Percentiles rank a stretch among this genome's conserved stretches.
Conservation (phyloP, 2,113 vertebrate genomes). For the Perccottus glenii region DNA sequence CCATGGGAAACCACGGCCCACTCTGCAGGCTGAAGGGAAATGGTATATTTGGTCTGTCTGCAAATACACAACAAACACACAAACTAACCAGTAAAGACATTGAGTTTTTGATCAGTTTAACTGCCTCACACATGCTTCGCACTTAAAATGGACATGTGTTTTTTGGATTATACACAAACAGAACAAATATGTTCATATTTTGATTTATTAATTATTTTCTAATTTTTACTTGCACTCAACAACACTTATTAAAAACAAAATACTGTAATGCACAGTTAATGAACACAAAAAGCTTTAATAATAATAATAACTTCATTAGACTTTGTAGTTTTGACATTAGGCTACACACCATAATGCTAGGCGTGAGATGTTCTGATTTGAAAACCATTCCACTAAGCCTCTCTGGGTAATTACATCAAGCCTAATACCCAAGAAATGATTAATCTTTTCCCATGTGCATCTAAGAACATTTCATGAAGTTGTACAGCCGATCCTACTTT, state of each 20-base stretch:
- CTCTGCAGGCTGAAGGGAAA: slow-evolving; percentile 53
- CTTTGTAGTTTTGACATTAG: slow-evolving; percentile 15
- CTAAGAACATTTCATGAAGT: slow-evolving; percentile 27
- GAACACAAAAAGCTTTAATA: neutral
- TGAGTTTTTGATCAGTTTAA: slow-evolving; percentile 54
- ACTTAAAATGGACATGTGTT: slow-evolving; percentile 26
- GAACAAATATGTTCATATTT: slow-evolving; percentile 3
- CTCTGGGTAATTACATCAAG: slow-evolving; percentile 40
- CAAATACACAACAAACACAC: slow-evolving; percentile 60
- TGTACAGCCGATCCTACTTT: slow-evolving; percentile 4
- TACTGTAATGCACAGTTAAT: neutral
- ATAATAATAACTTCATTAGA: neutral
- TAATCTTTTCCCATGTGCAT: slow-evolving; percentile 24
- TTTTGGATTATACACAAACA: slow-evolving; percentile 9
- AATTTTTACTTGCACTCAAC: neutral
- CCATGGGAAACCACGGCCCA: slow-evolving; percentile 58
- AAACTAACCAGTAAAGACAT: slow-evolving; percentile 50
- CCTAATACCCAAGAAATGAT: slow-evolving; percentile 36
- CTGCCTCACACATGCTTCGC: slow-evolving; percentile 58
- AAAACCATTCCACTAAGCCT: slow-evolving; percentile 5
- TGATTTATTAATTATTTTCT: neutral
- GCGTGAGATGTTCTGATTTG: slow-evolving; percentile 6
- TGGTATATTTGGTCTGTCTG: slow-evolving; percentile 54
- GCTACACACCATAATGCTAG: neutral
- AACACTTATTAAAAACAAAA: slow-evolving; percentile 14